Base-by-base conservation (phyloP, 2,113 vertebrate genomes). In the Ceyx margarethae region DNA sequence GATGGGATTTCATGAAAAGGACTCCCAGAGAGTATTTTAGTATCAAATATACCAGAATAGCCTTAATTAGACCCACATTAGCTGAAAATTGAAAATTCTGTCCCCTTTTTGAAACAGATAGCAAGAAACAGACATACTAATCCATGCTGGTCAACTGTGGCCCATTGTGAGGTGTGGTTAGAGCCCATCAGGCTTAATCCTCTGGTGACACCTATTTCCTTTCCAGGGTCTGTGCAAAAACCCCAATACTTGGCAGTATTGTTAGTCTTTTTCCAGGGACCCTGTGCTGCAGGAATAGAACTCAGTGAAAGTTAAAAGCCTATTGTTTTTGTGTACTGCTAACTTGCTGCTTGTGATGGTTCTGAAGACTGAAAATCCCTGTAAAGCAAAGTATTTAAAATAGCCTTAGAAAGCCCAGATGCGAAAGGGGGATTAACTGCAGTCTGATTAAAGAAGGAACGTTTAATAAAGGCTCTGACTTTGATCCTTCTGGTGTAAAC, bases 401-500 rank as follows among this genome's bases (percentile, higher is more conserved):
- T 37, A 88, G 86, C 94, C 96, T 91, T 82, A 94, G 96, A 61
- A 92, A 93, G 81, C 81, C 79, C 78, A 85, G 28, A 88, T 94
- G 67, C 6, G 58, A 85, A 93, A 87, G 86, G 93, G 95, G 90
- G 91, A 86, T 95, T 95, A 93, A 89, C 82, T 87, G 37, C 77
- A 95, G 96, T 73, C 94, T 90, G 91, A 94, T 96, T 89, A 91
- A 97, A 93, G 96, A 95, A 97, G 91, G 95, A 95, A 96, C 91
- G 85, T 97, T 97, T 95, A 98, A 98, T 98, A 98, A 98, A 98
- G 96, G 97, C 97, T 97, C 97, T 97, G 96, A 97, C 86, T 96
- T 96, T 96, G 92, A 97, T 96, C 95, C 68, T 92, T 86, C 90
- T 78, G 85, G 53, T 90, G 93, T 94, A 89, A 90, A 81, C 57